Evolutionary conservation across 1,140 invertebrate genomes (phyloP), one percentile per base, ranked within the genome.

Genomic region (Nylanderia fulva): DNA sequence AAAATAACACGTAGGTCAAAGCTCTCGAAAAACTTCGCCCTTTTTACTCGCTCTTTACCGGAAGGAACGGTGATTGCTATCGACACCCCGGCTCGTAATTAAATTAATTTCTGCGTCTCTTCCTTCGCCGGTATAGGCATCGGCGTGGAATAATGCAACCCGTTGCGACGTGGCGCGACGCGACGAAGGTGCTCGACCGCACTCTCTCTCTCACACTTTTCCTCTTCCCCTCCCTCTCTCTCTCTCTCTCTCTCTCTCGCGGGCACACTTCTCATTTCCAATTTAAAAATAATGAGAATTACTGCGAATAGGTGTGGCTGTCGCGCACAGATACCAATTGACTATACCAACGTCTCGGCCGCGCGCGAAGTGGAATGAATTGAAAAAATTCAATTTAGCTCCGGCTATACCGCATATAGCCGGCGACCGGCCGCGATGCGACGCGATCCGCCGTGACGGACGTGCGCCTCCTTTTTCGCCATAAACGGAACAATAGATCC

Each of bases 271-370:
- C 87, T 91, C 88, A 92, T 90, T 91, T 91, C 86, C 89, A 92
- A 92, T 92, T 91, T 90, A 91, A 92, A 91, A 92, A 91, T 92
- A 92, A 92, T 92, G 90, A 91, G 89, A 90, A 88, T 88, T 85
- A 83, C 77, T 54, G 77, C 84, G 79, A 91, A 87, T 85, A 89
- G 85, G 86, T 80, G 74, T 75, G 66, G 89, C 91, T 91, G 91
- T 92, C 91, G 86, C 74, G 84, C 58, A 63, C 91, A 92, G 91
- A 87, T 84, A 84, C 86, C 84, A 88, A 91, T 91, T 84, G 86
- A 88, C 80, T 87, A 45, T 54, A 56, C 80, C 76, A 84, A 60
- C 84, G 84, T 68, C 85, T 88, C 86, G 71, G 77, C 77, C 54
- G 71, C 39, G 79, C 72, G 68, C 69, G 75, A 84, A 88, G 88